Evolutionary conservation across 2,888 invertebrate species (phyloP), one percentile per base, ranked within the genome.

Genomic region (Aphodius sticticus): DNA sequence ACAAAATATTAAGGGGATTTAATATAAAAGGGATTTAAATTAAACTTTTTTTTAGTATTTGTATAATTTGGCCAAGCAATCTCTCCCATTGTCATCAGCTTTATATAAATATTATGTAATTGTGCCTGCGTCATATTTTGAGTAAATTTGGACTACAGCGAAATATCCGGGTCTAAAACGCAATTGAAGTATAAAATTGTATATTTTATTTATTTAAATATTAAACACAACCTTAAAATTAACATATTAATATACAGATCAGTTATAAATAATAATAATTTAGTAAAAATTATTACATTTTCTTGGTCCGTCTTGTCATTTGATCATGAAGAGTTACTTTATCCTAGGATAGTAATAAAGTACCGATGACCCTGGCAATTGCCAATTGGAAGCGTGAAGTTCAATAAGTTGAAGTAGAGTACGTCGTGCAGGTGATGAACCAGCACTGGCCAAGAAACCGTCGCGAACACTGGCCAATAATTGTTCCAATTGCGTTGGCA

Each of bases 381-480:
- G 96, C 97, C 97, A 97, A 88, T 95, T 94, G 0, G 96, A 95
- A 0, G 97, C 97, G 89, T 96, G 96, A 79, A 97, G 91, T 89
- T 97, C 97, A 84, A 97, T 96, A 79, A 97, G 91, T 89, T 97
- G 97, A 82, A 97, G 91, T 80, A 97, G 91, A 1, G 96, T 96
- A 87, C 96, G 95, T 84, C 96, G 93, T 82, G 96, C 95, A 83
- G 94, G 93, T 3, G 95, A 94, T 76, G 94, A 92, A 16, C 95
- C 94, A 53, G 92, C 92, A 70, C 93, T 92, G 14, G 94, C 92
- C 84, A 97, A 92, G 90, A 97, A 96, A 7, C 96, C 96, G 90
- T 97, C 97, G 78, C 97, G 92, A 70, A 97, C 95, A 81, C 94
- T 93, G 16, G 94, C 92, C 86, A 97, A 92, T 74, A 97, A 91